Evolutionary conservation across 2,888 invertebrate genomes (phyloP).

Genomic region (Conomelus anceps): DNA sequence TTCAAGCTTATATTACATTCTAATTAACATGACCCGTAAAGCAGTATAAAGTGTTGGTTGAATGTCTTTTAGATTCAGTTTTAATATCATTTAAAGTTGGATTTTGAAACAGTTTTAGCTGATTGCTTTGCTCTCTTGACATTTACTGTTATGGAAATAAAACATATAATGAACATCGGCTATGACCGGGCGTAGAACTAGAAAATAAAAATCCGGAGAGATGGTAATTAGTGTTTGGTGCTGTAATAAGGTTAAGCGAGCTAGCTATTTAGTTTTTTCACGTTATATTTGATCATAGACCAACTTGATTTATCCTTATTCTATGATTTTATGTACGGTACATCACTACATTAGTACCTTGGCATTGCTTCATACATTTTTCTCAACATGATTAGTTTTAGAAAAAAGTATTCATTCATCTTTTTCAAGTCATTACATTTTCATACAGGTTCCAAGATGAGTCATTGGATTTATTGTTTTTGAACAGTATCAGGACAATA

Average conservation of each 20-base stretch:
- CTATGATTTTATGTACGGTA: no score
- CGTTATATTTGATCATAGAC: no score
- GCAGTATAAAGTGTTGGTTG: background rate
- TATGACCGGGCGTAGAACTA: background rate
- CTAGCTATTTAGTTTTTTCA: background rate
- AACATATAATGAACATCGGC: background rate
- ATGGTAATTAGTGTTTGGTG: background rate
- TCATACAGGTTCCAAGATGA: no score
- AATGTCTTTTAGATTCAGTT: background rate
- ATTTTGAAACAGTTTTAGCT: background rate
- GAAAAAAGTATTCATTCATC: no score
- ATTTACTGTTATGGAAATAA: background rate
- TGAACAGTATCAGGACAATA: no score
- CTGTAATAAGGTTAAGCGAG: background rate
- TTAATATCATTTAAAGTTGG: background rate
- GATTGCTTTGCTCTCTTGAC: background rate
- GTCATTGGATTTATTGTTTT: no score
- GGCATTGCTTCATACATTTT: no score
- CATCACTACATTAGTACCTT: no score
- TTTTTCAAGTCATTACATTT: no score
- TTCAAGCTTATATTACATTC: background rate
- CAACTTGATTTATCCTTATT: no score
- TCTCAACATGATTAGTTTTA: no score
- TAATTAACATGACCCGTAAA: background rate
- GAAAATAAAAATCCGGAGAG: background rate